Evolutionary conservation across 1,140 invertebrate genomes (phyloP), one percentile per base, ranked within the genome.

Genomic region (Telenomus remus): DNA sequence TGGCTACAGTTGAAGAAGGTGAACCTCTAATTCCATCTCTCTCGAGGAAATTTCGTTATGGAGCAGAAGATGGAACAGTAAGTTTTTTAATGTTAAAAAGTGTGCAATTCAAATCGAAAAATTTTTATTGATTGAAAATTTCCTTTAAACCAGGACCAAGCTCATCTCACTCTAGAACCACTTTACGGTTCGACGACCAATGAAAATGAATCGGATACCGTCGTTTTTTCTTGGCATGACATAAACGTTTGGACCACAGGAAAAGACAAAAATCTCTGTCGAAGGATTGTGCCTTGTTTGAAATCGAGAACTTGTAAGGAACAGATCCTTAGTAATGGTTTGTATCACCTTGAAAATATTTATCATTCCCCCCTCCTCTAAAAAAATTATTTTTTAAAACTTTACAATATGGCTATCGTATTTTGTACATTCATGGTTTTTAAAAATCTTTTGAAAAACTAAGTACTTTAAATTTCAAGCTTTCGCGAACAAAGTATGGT

Each of bases 151-250:
- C 8, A 69, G 68, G 16, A 35, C 11, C 2, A 50, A 42, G 46
- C n/a, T 46, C 9, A n/a, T 34, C 14, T 74, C 8, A 13, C 19
- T 13, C 2, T 68, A 16, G 39, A 56, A 47, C 50, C 71, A 50
- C 27, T 66, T 8, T 74, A 66, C 16, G 71, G 71, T 3, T 66
- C 63, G 5, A 74, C 63, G 11, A 16, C 63, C 12, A 46, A 10
- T 39, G 8, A 13, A n/a, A 44, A 7, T 13, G 0, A 16, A 11
- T 47, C 27, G 7, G 56, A 61, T 5, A 66, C 5, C 11, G 56
- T 74, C 0, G 35, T 61, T 43, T 66, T 73, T 44, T 60, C 61
- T 5, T 73, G 70, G 70, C 49, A 73, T 6, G 70, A 73, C 27
- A 49, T 73, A 15, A 73, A 73, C 39, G 61, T 39, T 44, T 73